Evolutionary conservation across 2,113 vertebrate species (phyloP).

Genomic region (Mustela nigripes): DNA sequence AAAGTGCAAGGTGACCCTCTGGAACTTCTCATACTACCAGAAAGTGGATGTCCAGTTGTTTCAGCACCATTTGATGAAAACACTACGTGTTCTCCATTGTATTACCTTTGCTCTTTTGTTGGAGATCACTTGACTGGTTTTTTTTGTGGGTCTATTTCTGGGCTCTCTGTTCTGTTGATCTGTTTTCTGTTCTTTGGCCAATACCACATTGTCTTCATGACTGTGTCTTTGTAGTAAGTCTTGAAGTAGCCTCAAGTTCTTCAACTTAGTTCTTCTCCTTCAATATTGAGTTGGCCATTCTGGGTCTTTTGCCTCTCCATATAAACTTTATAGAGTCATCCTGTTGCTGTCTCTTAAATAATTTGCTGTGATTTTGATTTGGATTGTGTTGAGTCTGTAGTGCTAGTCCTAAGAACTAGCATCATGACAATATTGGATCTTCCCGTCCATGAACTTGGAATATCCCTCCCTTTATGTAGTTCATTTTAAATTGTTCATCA

Average conservation of each 20-base stretch:
- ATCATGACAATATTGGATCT: neutral
- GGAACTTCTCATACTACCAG: neutral
- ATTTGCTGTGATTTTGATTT: slow-evolving; percentile 35
- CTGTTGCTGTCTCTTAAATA: slow-evolving; percentile 16
- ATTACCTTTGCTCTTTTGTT: slow-evolving; percentile 13
- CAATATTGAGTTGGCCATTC: neutral
- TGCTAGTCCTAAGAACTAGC: slow-evolving; percentile 3
- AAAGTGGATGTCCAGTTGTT: neutral
- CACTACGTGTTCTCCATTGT: neutral
- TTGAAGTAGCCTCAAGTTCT: neutral
- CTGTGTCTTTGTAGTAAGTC: neutral
- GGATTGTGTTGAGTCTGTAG: neutral
- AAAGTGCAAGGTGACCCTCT: neutral
- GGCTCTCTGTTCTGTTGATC: neutral
- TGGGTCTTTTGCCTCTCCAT: neutral
- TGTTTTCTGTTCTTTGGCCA: neutral
- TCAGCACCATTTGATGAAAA: neutral
- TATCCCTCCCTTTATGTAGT: neutral
- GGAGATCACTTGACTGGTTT: neutral
- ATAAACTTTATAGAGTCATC: slow-evolving; percentile 5
- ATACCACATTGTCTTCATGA: neutral
- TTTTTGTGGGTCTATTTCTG: neutral
- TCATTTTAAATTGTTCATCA: neutral
- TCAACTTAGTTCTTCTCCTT: neutral
- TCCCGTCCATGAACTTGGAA: neutral